Percentiles rank a stretch among this genome's conserved stretches.
Evolutionary conservation across 2,888 invertebrate genomes (phyloP).

Genomic region (Cephonodes hylas): DNA sequence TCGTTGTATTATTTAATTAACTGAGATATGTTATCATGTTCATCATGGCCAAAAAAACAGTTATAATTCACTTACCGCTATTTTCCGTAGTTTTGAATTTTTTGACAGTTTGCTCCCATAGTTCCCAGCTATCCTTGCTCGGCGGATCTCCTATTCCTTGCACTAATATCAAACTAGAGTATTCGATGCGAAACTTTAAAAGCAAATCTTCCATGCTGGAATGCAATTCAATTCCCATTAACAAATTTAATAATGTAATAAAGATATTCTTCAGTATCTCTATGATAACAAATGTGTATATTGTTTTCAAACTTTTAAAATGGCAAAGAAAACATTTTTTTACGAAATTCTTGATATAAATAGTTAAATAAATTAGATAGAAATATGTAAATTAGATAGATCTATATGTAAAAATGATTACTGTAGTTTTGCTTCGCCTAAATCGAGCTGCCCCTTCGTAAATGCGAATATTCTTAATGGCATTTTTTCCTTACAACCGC

Average conservation of each 20-base stretch:
- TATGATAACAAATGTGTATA: too few species aligned
- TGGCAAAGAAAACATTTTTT: too few species aligned
- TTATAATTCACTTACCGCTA: slow-evolving; percentile 40
- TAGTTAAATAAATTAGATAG: too few species aligned
- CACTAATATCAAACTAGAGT: slow-evolving; percentile 93
- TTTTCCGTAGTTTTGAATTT: slow-evolving; percentile 72
- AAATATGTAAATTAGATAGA: too few species aligned
- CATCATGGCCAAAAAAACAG: too few species aligned
- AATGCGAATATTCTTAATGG: slow-evolving; percentile 88
- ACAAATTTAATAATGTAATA: background rate
- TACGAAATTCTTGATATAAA: background rate
- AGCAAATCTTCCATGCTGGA: slow-evolving; percentile 94
- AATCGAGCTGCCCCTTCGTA: slow-evolving; percentile 85
- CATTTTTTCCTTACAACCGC: slow-evolving; percentile 85
- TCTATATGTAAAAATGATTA: slow-evolving; percentile 68
- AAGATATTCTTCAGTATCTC: too few species aligned
- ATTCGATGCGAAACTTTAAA: slow-evolving; percentile 95
- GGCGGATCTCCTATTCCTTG: slow-evolving; percentile 91
- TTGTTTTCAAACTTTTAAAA: too few species aligned
- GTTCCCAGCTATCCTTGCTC: slow-evolving; percentile 82
- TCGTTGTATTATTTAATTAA: too few species aligned
- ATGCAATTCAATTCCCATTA: slow-evolving; percentile 4
- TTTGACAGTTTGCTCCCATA: slow-evolving; percentile 86
- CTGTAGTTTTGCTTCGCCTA: slow-evolving; percentile 90
- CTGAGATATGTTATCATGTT: too few species aligned